Base-by-base conservation (phyloP, 2,888 invertebrate genomes). In the Eumacrocentrus americanus region DNA sequence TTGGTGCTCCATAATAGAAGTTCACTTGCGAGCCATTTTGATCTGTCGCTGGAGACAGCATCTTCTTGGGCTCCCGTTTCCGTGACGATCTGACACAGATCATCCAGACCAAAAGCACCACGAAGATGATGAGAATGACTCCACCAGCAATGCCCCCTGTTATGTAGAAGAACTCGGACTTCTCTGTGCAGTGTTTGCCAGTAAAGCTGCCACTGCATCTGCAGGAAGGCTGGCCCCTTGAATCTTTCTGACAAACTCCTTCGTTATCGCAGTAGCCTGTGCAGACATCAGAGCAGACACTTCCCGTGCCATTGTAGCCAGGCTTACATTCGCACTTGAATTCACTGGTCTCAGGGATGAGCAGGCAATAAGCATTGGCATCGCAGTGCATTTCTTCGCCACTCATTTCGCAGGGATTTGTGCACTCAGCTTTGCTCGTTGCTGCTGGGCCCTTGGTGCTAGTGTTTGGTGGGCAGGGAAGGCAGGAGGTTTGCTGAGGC, bases 71-170 rank as follows among this genome's bases (percentile, higher is more conserved):
- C 85, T 94, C 94, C 79, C 92, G 90, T 81, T 91, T 89, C 75
- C 91, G 88, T 55, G 91, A 89, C n/a, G 94, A 91, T 89, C 92
- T 90, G 61, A 93, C 95, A 80, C 96, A 96, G 78, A 96, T 96
- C 95, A 96, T 96, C 95, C 95, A 96, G 70, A 96, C 94, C 56
- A 96, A 88, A 66, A 96, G 85, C 34, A 95, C 94, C 72, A 95
- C 89, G 81, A 96, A 89, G 75, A 96, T 95, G 70, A 95, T 91
- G 74, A 96, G 89, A 71, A 95, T 91, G 62, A 96, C 95, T n/a
- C 93, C 91, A 14, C 94, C 94, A 5, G 95, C 94, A 66, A 96
- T 94, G 7, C 95, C 95, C 46, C 95, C 95, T 53, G 94, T 95
- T 64, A 95, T 94, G 82, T 95, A 95, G 11, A 95, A 95, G 80